These are phyloP conservation scores for Cardiocondyla obscurior DNA, from an alignment of 1,140 invertebrate genomes.

Conservation along the genomic window DNA sequence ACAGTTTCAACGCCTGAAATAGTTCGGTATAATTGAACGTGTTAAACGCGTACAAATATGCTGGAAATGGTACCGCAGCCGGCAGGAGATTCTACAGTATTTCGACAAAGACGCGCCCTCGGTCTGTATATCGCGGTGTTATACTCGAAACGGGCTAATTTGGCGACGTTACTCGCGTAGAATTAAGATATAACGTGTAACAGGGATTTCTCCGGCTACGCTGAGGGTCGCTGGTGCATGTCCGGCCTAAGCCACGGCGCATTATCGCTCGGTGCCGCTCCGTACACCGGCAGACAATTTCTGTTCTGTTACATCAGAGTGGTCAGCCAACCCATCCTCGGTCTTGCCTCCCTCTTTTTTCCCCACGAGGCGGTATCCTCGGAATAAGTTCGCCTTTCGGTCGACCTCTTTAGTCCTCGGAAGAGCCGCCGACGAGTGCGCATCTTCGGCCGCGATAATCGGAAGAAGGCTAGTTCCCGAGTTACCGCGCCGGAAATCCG, in stretches of 20 bases:
- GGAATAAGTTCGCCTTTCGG: conserved; percentile 73
- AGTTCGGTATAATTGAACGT: not conserved
- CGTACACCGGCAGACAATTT: conserved; percentile 73
- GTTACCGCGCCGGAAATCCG: not conserved
- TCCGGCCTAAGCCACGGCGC: conserved; percentile 23
- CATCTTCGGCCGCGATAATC: conserved; percentile 37
- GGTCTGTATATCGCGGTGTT: not conserved
- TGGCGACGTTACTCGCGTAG: not conserved
- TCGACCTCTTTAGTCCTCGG: conserved; percentile 75
- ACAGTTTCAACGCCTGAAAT: not conserved
- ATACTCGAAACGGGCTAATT: not conserved
- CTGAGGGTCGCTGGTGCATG: conserved; percentile 25
- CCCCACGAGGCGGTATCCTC: conserved; percentile 56
- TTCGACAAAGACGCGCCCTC: not conserved
- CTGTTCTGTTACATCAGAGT: conserved; percentile 81
- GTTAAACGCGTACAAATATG: not conserved
- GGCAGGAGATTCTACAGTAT: not conserved
- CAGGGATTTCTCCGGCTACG: conserved; percentile 11
- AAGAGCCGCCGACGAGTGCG: conserved; percentile 63
- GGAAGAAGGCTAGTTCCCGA: not conserved
- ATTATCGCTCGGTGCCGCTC: conserved; percentile 46
- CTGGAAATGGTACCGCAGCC: not conserved
- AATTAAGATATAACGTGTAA: conserved; percentile 26
- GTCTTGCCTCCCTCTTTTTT: conserved; percentile 74
- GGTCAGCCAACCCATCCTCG: conserved; percentile 81